phyloP scores from a whole-genome alignment of 2,888 invertebrate genomes.

The Euplexia lucipara region DNA sequence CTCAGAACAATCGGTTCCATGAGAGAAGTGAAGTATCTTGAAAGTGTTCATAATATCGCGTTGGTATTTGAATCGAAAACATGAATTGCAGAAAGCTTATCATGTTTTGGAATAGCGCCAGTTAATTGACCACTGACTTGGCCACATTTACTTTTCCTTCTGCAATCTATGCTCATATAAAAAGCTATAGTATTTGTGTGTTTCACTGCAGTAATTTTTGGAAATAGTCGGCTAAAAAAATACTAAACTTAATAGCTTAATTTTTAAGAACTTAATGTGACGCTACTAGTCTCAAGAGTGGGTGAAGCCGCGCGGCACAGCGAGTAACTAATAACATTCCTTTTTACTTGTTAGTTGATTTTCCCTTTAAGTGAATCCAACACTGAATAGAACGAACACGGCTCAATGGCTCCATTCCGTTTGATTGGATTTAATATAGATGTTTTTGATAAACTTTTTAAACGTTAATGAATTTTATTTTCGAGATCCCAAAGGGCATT shows the following conservation, averaged over 20 bases:
- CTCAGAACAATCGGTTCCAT: slow-evolving; percentile 39
- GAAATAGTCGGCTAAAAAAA: too few relatives aligned
- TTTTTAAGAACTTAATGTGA: too few relatives aligned
- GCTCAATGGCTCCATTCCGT: slow-evolving; percentile 57
- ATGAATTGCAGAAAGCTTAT: slow-evolving; percentile 3
- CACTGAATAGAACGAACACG: slow-evolving; percentile 30
- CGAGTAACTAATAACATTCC: not conserved
- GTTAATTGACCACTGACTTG: not conserved
- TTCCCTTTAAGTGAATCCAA: slow-evolving; percentile 3
- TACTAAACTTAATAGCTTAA: too few relatives aligned
- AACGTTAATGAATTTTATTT: slow-evolving; percentile 36
- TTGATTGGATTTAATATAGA: slow-evolving; percentile 61
- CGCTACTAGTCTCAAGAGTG: too few relatives aligned
- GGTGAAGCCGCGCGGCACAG: too few relatives aligned
- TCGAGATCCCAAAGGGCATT: not conserved
- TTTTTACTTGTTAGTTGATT: not conserved
- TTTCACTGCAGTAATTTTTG: too few relatives aligned
- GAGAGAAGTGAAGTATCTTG: slow-evolving; percentile 1
- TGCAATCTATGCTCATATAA: not conserved
- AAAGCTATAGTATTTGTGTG: too few relatives aligned
- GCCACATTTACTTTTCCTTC: not conserved
- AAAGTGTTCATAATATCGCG: not conserved
- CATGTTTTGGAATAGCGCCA: slow-evolving; percentile 1
- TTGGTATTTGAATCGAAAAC: slow-evolving; percentile 5
- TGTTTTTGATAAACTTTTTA: slow-evolving; percentile 53